A percentile compares a stretch with the other conserved stretches of the same genome.
Evolutionary conservation across 2,888 invertebrate genomes (phyloP).

Genomic region (Aphidius colemani): DNA sequence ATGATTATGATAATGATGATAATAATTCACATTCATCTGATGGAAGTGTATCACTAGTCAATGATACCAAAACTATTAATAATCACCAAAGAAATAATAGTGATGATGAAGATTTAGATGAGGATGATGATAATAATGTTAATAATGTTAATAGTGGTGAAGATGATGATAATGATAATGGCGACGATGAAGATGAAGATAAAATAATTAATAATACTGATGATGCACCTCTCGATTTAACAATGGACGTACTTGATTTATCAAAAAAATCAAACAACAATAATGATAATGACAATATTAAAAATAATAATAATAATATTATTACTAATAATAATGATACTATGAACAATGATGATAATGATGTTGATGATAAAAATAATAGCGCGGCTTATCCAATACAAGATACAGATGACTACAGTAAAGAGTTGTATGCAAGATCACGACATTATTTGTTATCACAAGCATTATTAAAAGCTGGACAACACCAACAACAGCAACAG

Average conservation of each 20-base stretch:
- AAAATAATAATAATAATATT: slow-evolving; percentile 2
- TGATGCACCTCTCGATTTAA: slow-evolving; percentile 71
- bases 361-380: slow-evolving; percentile 25
- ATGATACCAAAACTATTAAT: slow-evolving; percentile 47
- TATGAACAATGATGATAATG: slow-evolving; percentile 28
- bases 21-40: slow-evolving; percentile 50
- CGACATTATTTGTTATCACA: slow-evolving; percentile 69
- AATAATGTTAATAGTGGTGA: slow-evolving; percentile 11
- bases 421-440: slow-evolving; percentile 57
- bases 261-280: slow-evolving; percentile 69
- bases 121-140: slow-evolving; percentile 13
- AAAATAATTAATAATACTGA: slow-evolving; percentile 34
- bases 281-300: not conserved
- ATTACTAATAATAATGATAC: slow-evolving; percentile 19
- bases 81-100: slow-evolving; percentile 53
- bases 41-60: slow-evolving; percentile 53
- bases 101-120: slow-evolving; percentile 12
- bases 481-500: no score
- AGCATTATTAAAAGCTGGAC: slow-evolving; percentile 66
- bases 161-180: slow-evolving; percentile 16
- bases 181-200: slow-evolving; percentile 20
- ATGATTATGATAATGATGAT: slow-evolving; percentile 34
- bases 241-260: slow-evolving; percentile 80
- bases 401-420: not conserved
- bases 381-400: not conserved